Conservation (phyloP, 2,888 invertebrate species). For the Pharmacophagus antenor region DNA sequence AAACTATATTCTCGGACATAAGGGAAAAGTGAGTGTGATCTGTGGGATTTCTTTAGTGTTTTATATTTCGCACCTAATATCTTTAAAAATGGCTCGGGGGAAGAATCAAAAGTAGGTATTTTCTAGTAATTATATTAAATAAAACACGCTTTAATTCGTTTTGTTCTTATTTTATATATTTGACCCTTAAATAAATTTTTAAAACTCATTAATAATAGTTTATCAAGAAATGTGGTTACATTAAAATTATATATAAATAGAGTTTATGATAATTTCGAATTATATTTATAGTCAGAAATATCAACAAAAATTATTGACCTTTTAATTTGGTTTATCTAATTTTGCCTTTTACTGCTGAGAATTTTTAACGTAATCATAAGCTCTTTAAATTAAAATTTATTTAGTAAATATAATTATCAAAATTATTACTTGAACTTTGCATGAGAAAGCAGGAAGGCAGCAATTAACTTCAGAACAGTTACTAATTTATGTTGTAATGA, state of each 20-base stretch:
- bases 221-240: too few species aligned
- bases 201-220: too few species aligned
- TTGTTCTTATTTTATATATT: not conserved
- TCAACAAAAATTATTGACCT: not conserved
- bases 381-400: not conserved
- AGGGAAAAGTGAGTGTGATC: constrained; percentile 29
- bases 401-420: not conserved
- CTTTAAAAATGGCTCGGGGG: constrained; percentile 61
- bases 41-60: constrained; percentile 38
- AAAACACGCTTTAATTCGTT: not conserved
- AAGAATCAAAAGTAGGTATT: constrained; percentile 63
- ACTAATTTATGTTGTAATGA: constrained; percentile 14
- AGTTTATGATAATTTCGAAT: not conserved
- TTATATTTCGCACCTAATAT: constrained; percentile 51
- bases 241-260: not conserved
- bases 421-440: not conserved
- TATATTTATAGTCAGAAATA: not conserved
- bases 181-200: not conserved
- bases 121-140: constrained; percentile 1
- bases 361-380: not conserved
- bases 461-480: constrained; percentile 17
- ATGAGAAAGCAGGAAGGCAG: constrained; percentile 13
- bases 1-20: constrained; percentile 50
- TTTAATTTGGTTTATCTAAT: not conserved
- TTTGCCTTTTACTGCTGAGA: not conserved